phyloP scores from a whole-genome alignment of 2,113 vertebrate species.

The Verasper variegatus region DNA sequence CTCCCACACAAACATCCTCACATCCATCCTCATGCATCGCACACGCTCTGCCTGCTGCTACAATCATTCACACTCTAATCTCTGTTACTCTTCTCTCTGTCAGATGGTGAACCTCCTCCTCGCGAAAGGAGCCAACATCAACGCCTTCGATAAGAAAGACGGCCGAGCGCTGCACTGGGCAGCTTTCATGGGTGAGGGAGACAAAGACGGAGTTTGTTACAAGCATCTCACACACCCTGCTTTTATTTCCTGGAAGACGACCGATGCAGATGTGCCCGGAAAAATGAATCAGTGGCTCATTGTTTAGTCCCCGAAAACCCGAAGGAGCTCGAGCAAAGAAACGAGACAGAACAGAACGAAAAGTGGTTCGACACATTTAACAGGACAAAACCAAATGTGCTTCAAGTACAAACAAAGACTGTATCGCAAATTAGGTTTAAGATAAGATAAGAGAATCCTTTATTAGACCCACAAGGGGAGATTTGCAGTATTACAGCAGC shows the following conservation, averaged over 20 bases:
- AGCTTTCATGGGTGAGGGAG: constrained; percentile 91
- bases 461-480: no score
- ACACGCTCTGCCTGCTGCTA: no score
- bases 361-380: not conserved
- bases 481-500: no score
- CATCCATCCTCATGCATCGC: not conserved
- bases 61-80: not conserved
- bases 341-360: not conserved
- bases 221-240: not conserved
- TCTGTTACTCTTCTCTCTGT: no score
- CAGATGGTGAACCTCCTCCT: constrained; percentile 82
- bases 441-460: no score
- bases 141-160: constrained; percentile 98
- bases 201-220: not conserved
- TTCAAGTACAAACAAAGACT: not conserved
- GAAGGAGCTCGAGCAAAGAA: not conserved
- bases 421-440: no score
- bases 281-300: constrained; percentile 3
- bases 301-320: not conserved
- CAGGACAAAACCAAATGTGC: not conserved
- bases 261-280: no score
- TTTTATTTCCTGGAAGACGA: not conserved
- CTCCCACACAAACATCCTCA: constrained; percentile 21
- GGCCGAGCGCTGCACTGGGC: constrained; percentile 97
- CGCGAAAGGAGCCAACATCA: constrained; percentile 96